Evolutionary conservation across 2,797 vertebrate genomes (phyloP).

Genomic region (Pipistrellus pygmaeus): DNA sequence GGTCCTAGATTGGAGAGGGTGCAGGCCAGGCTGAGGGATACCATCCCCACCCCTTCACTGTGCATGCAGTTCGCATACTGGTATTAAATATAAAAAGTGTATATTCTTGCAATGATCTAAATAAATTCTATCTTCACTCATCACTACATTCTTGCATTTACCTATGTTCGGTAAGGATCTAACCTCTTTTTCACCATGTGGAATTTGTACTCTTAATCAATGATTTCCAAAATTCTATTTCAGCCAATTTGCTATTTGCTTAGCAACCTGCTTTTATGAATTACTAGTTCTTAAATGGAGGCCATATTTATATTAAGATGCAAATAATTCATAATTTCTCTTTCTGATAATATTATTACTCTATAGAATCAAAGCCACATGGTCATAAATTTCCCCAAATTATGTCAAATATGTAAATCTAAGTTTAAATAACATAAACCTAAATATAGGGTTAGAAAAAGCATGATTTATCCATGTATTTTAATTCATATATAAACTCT

Average conservation of each 20-base stretch:
- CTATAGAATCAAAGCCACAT: background rate
- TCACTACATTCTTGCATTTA: background rate
- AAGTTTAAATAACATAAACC: conserved; percentile 36
- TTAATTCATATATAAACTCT: conserved; percentile 54
- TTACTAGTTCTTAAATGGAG: background rate
- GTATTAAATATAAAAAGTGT: background rate
- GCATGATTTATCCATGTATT: conserved; percentile 16
- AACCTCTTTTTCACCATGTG: background rate
- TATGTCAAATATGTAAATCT: conserved; percentile 2
- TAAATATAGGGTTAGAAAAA: conserved; percentile 50
- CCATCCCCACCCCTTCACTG: no score
- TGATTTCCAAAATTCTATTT: background rate
- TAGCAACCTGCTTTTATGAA: background rate
- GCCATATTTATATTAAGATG: background rate
- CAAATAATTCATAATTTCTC: background rate
- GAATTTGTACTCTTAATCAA: background rate
- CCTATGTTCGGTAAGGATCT: background rate
- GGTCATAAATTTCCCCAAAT: background rate
- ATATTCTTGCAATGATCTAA: background rate
- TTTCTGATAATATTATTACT: background rate
- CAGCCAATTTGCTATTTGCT: background rate
- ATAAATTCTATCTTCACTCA: background rate
- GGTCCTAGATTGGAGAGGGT: no score
- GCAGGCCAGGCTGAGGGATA: no score
- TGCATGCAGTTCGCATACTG: no score